Percentiles rank a stretch among this genome's conserved stretches.
These are phyloP conservation scores for Procambarus virginalis DNA, from an alignment of 1,140 invertebrate genomes.

Conservation along the genomic window DNA sequence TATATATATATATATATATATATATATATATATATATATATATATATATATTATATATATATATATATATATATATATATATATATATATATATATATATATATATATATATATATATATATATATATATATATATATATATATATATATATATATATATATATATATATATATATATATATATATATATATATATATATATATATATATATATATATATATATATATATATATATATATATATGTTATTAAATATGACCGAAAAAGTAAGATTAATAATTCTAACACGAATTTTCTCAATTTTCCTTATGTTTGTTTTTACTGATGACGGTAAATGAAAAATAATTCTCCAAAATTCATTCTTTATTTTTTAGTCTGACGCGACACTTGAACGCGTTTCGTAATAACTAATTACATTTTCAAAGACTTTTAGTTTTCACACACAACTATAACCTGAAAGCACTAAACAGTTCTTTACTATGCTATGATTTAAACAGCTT, in stretches of 20 bases:
- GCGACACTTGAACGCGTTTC: no score
- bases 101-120: conserved; percentile 5
- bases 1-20: conserved; percentile 10
- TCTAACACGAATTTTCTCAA: no score
- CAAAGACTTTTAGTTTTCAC: no score
- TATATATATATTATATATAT: background rate
- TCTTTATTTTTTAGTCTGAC: no score
- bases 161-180: background rate
- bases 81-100: conserved; percentile 5
- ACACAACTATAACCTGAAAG: no score
- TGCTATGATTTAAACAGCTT: no score
- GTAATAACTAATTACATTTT: no score
- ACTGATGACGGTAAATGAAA: no score
- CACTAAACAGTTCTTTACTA: no score
- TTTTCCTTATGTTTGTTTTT: no score
- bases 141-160: conserved; percentile 5
- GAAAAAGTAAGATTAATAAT: background rate
- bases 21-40: background rate
- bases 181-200: background rate
- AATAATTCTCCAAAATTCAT: no score
- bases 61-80: conserved; percentile 6
- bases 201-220: background rate
- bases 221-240: conserved; percentile 1
- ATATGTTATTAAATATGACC: no score
- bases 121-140: conserved; percentile 5